Evolutionary conservation across 2,113 vertebrate genomes (phyloP).

Genomic region (Alligator sinensis): DNA sequence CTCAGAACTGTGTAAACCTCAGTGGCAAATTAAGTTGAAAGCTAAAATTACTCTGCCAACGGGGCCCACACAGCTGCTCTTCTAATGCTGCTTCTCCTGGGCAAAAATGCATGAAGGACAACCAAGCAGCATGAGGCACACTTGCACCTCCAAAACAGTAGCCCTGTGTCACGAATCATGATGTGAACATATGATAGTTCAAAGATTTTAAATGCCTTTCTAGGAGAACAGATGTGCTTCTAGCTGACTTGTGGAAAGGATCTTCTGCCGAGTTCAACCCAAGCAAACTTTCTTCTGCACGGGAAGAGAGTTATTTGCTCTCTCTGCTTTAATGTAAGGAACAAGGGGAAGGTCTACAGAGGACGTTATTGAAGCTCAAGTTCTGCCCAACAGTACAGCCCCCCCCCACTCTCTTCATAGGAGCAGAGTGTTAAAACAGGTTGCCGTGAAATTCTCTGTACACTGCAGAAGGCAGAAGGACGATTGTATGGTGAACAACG

Average conservation of each 20-base stretch:
- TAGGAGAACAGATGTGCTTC: neutral
- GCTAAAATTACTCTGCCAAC: neutral
- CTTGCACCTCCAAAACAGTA: neutral
- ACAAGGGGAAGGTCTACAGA: neutral
- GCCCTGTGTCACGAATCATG: neutral
- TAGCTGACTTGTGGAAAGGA: neutral
- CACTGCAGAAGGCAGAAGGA: accelerated
- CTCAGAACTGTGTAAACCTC: accelerated
- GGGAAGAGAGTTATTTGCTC: neutral
- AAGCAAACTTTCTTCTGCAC: neutral
- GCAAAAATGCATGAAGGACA: neutral
- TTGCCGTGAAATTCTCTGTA: accelerated
- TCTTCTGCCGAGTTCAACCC: neutral
- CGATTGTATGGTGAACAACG: accelerated
- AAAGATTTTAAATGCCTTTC: neutral
- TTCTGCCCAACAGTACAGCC: neutral
- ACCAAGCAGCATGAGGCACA: neutral
- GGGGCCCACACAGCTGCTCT: neutral
- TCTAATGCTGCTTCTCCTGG: neutral
- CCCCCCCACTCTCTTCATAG: no score
- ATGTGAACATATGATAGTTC: slow-evolving; percentile 3
- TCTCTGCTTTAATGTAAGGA: neutral
- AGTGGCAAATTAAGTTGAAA: neutral
- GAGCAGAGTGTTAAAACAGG: neutral
- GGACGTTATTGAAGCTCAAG: neutral